Conservation (phyloP, 2,113 vertebrate species). For the Mesoclemmys tuberculata region DNA sequence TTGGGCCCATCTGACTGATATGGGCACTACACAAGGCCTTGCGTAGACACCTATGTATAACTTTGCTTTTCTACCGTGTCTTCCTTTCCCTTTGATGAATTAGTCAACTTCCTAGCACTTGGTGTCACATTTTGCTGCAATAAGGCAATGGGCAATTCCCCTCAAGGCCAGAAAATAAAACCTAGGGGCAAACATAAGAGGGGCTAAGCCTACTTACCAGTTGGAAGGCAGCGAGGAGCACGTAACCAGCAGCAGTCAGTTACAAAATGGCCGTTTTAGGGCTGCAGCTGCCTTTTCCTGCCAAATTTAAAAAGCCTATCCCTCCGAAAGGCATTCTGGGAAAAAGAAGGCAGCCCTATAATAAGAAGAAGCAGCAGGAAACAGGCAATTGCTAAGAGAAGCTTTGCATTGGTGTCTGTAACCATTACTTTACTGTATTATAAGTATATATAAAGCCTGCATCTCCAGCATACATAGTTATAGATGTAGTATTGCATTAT, state of each 20-base stretch:
- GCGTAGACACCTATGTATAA: constrained; percentile 27
- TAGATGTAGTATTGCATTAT: not conserved
- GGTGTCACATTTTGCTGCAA: constrained; percentile 69
- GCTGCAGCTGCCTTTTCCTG: not conserved
- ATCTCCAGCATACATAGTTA: not conserved
- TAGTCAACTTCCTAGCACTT: constrained; percentile 59
- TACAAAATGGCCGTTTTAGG: not conserved
- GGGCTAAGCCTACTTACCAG: constrained; percentile 62
- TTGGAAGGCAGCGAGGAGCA: constrained; percentile 30
- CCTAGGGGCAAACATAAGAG: constrained; percentile 72
- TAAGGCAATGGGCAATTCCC: constrained; percentile 53
- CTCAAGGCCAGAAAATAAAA: constrained; percentile 70
- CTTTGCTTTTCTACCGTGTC: constrained; percentile 57
- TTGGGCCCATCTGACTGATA: constrained; percentile 19
- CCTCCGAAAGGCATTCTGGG: rapidly evolving
- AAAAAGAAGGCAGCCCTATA: not conserved
- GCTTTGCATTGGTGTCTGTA: not conserved
- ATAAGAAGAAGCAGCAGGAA: not conserved
- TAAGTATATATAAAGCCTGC: not conserved
- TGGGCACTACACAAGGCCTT: constrained; percentile 51
- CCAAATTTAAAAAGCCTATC: constrained; percentile 1
- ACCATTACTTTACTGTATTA: not conserved
- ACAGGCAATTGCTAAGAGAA: rapidly evolving
- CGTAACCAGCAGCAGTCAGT: constrained; percentile 7
- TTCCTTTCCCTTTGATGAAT: constrained; percentile 59